Percentiles rank a stretch among this genome's conserved stretches.
Evolutionary conservation across 2,888 invertebrate genomes (phyloP).

Genomic region (Horisme vitalbata): DNA sequence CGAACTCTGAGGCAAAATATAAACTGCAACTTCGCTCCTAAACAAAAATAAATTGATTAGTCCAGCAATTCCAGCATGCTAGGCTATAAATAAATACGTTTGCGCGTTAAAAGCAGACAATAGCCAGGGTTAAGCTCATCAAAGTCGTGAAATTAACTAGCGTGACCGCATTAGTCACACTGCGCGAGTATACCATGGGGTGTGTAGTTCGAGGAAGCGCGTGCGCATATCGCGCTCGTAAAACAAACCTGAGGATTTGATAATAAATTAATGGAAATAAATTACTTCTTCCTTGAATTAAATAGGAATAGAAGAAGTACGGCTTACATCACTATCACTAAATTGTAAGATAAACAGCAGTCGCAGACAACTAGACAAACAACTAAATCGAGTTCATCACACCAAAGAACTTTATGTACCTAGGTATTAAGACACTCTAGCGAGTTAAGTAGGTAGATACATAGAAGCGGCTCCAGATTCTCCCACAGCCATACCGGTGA

Average conservation of each 20-base stretch:
- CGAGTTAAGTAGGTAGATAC: conserved; percentile 10
- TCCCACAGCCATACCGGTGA: conserved; percentile 14
- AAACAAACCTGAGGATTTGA: conserved; percentile 57
- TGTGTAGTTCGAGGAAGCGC: conserved; percentile 49
- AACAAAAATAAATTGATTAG: too few relatives aligned
- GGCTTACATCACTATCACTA: too few relatives aligned
- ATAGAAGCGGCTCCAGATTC: conserved; percentile 15
- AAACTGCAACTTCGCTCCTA: too few relatives aligned
- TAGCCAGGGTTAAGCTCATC: conserved; percentile 31
- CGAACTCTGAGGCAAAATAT: too few relatives aligned
- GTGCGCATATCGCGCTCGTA: conserved; percentile 51
- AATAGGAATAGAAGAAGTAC: neutral
- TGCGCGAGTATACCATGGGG: conserved; percentile 12
- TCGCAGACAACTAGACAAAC: too few relatives aligned
- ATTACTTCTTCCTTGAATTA: neutral
- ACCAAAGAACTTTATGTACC: too few relatives aligned
- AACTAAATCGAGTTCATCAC: too few relatives aligned
- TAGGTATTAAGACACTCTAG: too few relatives aligned
- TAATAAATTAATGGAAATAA: conserved; percentile 31
- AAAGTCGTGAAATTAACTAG: conserved; percentile 49
- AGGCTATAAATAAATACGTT: conserved; percentile 16
- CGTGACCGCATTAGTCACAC: conserved; percentile 46
- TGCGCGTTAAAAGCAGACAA: conserved; percentile 19
- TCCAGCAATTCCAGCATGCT: neutral
- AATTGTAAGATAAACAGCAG: too few relatives aligned